Percentiles rank a stretch among this genome's conserved stretches.
phyloP scores from a whole-genome alignment of 2,888 invertebrate species.

The Acanthacorydalis orientalis region DNA sequence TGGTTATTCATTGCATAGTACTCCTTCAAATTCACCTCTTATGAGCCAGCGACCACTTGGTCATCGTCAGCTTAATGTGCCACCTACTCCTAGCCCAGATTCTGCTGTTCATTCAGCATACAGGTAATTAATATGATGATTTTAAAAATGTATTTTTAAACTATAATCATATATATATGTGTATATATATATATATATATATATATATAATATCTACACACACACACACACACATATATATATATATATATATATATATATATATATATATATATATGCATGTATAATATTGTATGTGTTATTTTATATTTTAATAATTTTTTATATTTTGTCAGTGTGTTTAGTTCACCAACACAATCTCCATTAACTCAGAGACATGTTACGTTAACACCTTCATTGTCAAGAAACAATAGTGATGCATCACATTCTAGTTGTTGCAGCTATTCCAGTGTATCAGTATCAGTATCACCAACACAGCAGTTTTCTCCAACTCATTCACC shows the following conservation, averaged over 20 bases:
- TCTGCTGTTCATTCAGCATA: slow-evolving; percentile 82
- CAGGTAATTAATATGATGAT: slow-evolving; percentile 30
- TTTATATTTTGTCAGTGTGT: slow-evolving; percentile 31
- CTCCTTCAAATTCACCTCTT: slow-evolving; percentile 49
- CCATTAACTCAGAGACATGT: slow-evolving; percentile 72
- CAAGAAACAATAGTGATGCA: slow-evolving; percentile 80
- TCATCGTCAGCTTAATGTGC: slow-evolving; percentile 41
- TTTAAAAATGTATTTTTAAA: too few relatives aligned
- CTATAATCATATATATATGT: too few relatives aligned
- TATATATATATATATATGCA: too few relatives aligned
- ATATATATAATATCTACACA: too few relatives aligned
- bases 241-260: too few relatives aligned
- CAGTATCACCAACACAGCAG: slow-evolving; percentile 37
- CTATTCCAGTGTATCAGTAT: slow-evolving; percentile 48
- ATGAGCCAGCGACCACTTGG: slow-evolving; percentile 36
- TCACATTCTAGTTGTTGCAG: slow-evolving; percentile 81
- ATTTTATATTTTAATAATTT: background rate
- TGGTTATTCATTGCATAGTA: slow-evolving; percentile 42
- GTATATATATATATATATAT: too few relatives aligned
- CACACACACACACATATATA: too few relatives aligned
- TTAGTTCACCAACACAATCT: slow-evolving; percentile 73
- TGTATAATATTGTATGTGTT: too few relatives aligned
- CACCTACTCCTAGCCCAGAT: slow-evolving; percentile 73
- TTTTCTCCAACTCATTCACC: slow-evolving; percentile 78
- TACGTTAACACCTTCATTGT: slow-evolving; percentile 65